These are phyloP conservation scores for Geodia barretti DNA, from an alignment of 37 sponge, comb jelly and placozoan genomes.

Conservation along the genomic window DNA sequence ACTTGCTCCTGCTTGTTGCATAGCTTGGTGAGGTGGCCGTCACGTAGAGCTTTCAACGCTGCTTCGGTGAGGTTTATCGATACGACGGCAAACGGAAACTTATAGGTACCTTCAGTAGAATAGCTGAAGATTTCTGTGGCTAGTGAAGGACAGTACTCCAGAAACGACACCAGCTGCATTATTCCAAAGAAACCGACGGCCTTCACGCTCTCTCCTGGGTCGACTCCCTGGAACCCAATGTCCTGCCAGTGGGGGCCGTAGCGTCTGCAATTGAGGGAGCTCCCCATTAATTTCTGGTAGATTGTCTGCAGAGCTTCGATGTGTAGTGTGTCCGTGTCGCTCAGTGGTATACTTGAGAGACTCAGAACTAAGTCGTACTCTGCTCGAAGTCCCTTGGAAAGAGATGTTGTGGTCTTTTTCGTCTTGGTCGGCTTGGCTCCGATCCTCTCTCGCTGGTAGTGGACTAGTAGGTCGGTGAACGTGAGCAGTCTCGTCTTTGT, in stretches of 20 bases:
- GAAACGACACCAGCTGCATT: slow-evolving; percentile 69
- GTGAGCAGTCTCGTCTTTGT: slow-evolving; percentile 11
- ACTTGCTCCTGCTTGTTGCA: slow-evolving; percentile 81
- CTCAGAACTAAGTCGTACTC: slow-evolving; percentile 77
- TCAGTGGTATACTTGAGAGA: slow-evolving; percentile 55
- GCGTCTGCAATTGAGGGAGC: slow-evolving; percentile 53
- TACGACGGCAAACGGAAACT: slow-evolving; percentile 83
- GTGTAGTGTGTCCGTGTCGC: slow-evolving; percentile 68
- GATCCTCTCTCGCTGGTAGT: slow-evolving; percentile 22
- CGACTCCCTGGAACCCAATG: slow-evolving; percentile 86
- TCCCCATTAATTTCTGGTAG: slow-evolving; percentile 70
- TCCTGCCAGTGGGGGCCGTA: slow-evolving; percentile 89
- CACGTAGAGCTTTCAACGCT: slow-evolving; percentile 61
- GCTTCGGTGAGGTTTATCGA: slow-evolving; percentile 77
- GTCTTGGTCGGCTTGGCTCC: not conserved
- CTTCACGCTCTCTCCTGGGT: slow-evolving; percentile 86
- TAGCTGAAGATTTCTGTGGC: slow-evolving; percentile 64
- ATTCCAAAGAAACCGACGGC: slow-evolving; percentile 86
- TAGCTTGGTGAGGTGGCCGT: slow-evolving; percentile 61
- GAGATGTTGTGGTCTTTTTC: slow-evolving; percentile 38
- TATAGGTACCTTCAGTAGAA: slow-evolving; percentile 11
- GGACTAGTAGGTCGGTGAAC: slow-evolving; percentile 58
- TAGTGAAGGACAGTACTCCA: slow-evolving; percentile 46
- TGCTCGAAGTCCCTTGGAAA: slow-evolving; percentile 43
- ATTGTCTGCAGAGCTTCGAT: slow-evolving; percentile 68